A percentile compares a stretch with the other conserved stretches of the same genome.
These are phyloP conservation scores for Palaemon carinicauda DNA, from an alignment of 1,140 invertebrate genomes.

Conservation along the genomic window DNA sequence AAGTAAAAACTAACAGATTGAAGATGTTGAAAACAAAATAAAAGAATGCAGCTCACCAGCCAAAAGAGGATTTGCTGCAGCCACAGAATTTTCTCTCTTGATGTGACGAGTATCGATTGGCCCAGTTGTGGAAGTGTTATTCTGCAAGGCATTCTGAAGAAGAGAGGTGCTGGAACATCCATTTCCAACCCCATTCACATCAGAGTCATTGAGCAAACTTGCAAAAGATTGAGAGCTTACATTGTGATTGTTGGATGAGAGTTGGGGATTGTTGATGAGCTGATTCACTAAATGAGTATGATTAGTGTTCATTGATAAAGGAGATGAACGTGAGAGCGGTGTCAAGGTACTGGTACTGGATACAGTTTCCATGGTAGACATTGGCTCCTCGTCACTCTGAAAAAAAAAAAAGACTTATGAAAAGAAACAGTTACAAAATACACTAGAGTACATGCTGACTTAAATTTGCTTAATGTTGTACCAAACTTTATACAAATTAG, in stretches of 20 bases:
- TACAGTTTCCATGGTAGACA: slow-evolving; percentile 34
- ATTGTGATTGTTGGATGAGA: slow-evolving; percentile 40
- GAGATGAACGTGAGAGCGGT: slow-evolving; percentile 24
- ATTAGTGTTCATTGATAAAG: slow-evolving; percentile 32
- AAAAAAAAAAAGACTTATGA: neutral
- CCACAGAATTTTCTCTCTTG: slow-evolving; percentile 73
- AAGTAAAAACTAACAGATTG: neutral
- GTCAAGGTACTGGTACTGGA: slow-evolving; percentile 41
- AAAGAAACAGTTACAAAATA: too few species aligned
- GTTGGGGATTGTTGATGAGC: slow-evolving; percentile 38
- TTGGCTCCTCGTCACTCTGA: slow-evolving; percentile 51
- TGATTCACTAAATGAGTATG: slow-evolving; percentile 43
- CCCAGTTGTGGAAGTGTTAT: slow-evolving; percentile 42
- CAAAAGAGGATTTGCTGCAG: slow-evolving; percentile 81
- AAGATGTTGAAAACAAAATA: neutral
- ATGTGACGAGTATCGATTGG: slow-evolving; percentile 42
- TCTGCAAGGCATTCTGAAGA: slow-evolving; percentile 53
- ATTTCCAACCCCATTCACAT: slow-evolving; percentile 2
- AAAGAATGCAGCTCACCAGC: slow-evolving; percentile 69
- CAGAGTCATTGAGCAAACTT: slow-evolving; percentile 49
- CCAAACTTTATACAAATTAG: too few species aligned
- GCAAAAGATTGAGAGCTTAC: slow-evolving; percentile 60
- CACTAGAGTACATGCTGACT: too few species aligned
- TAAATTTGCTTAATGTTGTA: too few species aligned
- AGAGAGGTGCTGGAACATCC: slow-evolving; percentile 25